Conservation (phyloP, 2,888 invertebrate species). For the Thymelicus sylvestris region DNA sequence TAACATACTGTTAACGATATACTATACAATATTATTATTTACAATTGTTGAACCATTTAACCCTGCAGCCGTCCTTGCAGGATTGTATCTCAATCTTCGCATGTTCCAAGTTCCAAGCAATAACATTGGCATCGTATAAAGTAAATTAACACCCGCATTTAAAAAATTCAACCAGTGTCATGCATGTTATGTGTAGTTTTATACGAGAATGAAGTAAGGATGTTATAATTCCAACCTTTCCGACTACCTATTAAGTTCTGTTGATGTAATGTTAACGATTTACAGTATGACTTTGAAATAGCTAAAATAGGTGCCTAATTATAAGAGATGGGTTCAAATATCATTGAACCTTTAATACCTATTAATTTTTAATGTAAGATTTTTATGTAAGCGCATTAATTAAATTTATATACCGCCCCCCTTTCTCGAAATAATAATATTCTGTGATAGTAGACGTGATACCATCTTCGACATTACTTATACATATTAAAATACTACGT, state of each 20-base stretch:
- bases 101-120: conserved; percentile 17
- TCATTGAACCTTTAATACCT: conserved; percentile 22
- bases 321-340: conserved; percentile 44
- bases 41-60: conserved; percentile 39
- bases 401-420: conserved; percentile 60
- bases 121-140: conserved; percentile 33
- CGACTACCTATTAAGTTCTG: conserved; percentile 20
- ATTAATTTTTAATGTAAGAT: conserved; percentile 44
- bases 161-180: conserved; percentile 22
- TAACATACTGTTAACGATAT: conserved; percentile 31
- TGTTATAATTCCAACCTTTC: conserved; percentile 26
- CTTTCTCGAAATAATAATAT: conserved; percentile 77
- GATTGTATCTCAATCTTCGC: conserved; percentile 28
- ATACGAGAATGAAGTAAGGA: conserved; percentile 40
- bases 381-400: conserved; percentile 56
- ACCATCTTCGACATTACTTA: conserved; percentile 74
- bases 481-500: conserved; percentile 50
- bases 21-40: conserved; percentile 34
- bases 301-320: conserved; percentile 53
- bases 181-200: conserved; percentile 46
- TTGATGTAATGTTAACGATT: conserved; percentile 27
- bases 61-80: conserved; percentile 48
- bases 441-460: conserved; percentile 84
- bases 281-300: conserved; percentile 25
- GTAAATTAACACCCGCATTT: not conserved